These are phyloP conservation scores for Acanthosepion pharaonis DNA, from an alignment of 2,888 invertebrate genomes.

Conservation along the genomic window DNA sequence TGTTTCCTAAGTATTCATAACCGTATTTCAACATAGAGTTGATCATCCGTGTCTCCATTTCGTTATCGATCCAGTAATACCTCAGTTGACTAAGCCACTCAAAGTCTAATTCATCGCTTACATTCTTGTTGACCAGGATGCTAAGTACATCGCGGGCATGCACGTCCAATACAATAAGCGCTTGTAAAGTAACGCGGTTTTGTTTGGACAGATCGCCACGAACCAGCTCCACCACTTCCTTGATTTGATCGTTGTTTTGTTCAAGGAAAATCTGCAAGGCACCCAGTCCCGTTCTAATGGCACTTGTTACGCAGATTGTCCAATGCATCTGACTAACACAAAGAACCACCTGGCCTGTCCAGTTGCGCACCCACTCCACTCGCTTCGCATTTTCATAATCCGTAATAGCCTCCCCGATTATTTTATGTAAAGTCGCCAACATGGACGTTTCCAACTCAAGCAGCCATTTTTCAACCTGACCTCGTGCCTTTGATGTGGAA, in stretches of 20 bases:
- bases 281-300: slow-evolving; percentile 57
- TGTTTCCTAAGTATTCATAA: slow-evolving; percentile 74
- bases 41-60: slow-evolving; percentile 73
- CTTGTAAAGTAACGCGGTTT: slow-evolving; percentile 70
- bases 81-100: slow-evolving; percentile 72
- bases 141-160: slow-evolving; percentile 72
- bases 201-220: slow-evolving; percentile 73
- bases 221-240: slow-evolving; percentile 86
- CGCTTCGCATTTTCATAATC: slow-evolving; percentile 80
- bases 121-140: slow-evolving; percentile 59
- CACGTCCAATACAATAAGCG: slow-evolving; percentile 82
- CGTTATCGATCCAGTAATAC: slow-evolving; percentile 66
- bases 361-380: slow-evolving; percentile 72
- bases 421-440: slow-evolving; percentile 85
- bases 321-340: slow-evolving; percentile 65
- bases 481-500: slow-evolving; percentile 80
- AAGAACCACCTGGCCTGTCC: slow-evolving; percentile 75
- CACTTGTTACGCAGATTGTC: slow-evolving; percentile 68
- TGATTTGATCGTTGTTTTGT: slow-evolving; percentile 83
- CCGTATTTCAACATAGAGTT: slow-evolving; percentile 72
- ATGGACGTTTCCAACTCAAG: slow-evolving; percentile 87
- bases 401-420: slow-evolving; percentile 80
- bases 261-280: slow-evolving; percentile 80
- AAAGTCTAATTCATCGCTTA: slow-evolving; percentile 70
- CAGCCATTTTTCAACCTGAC: slow-evolving; percentile 96